Conservation (phyloP, 2,888 invertebrate genomes). For the Xestoiulus laeticollis region DNA sequence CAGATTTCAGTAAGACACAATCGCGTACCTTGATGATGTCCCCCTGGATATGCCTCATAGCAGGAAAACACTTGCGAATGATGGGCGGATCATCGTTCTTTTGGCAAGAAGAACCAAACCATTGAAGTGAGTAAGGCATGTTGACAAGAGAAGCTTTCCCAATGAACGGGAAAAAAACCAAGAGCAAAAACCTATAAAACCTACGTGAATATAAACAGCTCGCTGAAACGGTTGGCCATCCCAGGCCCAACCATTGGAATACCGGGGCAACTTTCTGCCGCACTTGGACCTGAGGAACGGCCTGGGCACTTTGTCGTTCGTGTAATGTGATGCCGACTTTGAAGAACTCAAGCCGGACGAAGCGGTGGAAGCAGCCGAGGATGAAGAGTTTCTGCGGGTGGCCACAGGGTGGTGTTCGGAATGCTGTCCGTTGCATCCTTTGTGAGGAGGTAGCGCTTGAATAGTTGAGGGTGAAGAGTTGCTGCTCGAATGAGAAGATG, state of each 20-base stretch:
- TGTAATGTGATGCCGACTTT: neutral
- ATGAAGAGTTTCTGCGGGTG: conserved; percentile 21
- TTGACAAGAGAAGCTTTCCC: neutral
- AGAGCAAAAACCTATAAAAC: conserved; percentile 61
- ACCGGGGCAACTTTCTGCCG: conserved; percentile 62
- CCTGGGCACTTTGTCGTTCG: conserved; percentile 47
- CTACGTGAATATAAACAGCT: conserved; percentile 87
- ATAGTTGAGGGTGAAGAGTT: neutral
- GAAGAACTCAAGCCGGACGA: conserved; percentile 36
- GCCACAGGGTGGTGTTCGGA: conserved; percentile 17
- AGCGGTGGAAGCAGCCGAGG: conserved; percentile 38
- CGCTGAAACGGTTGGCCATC: conserved; percentile 83
- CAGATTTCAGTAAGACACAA: conserved; percentile 90
- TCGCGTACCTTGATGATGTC: conserved; percentile 88
- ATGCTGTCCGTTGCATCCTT: neutral
- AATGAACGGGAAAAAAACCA: conserved; percentile 46
- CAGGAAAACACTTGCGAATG: conserved; percentile 83
- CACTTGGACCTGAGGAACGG: conserved; percentile 47
- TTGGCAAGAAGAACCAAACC: neutral
- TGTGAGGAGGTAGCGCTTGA: conserved; percentile 38
- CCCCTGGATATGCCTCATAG: conserved; percentile 85
- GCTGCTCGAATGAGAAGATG: conserved; percentile 1
- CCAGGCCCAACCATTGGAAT: conserved; percentile 95
- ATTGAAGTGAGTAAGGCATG: neutral
- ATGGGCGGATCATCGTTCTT: conserved; percentile 80